phyloP scores from a whole-genome alignment of 2,113 vertebrate genomes.

The human (Homo sapiens) region DNA sequence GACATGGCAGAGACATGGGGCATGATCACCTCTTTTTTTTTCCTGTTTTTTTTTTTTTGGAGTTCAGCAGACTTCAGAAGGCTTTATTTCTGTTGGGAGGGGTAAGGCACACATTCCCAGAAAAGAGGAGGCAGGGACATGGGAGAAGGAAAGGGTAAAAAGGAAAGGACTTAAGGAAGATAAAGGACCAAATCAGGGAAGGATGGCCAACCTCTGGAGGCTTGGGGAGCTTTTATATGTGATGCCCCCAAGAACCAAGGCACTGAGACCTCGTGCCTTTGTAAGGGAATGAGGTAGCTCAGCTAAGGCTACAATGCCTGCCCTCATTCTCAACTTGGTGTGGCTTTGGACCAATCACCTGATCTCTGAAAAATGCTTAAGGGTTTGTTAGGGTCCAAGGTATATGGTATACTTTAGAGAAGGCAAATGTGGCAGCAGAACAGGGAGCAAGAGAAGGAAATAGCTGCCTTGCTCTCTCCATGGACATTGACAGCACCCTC shows the following conservation, averaged over 20 bases:
- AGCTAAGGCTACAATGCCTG: neutral
- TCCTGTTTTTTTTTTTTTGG: neutral
- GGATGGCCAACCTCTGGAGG: neutral
- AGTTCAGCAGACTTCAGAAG: constrained; percentile 3
- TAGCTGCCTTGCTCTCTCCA: neutral
- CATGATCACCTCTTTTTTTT: neutral
- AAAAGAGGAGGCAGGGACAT: neutral
- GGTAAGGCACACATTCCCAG: neutral
- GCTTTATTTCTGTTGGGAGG: constrained; percentile 5
- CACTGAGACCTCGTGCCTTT: neutral
- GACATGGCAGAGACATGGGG: constrained; percentile 28
- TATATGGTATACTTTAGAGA: neutral
- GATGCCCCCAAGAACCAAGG: neutral
- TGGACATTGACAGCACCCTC: neutral
- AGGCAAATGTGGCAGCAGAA: neutral
- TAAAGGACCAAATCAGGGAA: constrained; percentile 30
- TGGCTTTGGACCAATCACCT: constrained; percentile 7
- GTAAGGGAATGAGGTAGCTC: neutral
- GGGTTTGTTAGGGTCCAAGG: neutral
- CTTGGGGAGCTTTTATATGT: neutral
- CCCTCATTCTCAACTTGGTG: neutral
- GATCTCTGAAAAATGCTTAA: constrained; percentile 42
- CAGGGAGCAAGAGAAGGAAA: neutral
- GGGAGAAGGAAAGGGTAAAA: constrained; percentile 13
- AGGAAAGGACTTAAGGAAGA: constrained; percentile 1